phyloP scores from a whole-genome alignment of 2,888 invertebrate genomes.

The Camptogramma bilineatum region DNA sequence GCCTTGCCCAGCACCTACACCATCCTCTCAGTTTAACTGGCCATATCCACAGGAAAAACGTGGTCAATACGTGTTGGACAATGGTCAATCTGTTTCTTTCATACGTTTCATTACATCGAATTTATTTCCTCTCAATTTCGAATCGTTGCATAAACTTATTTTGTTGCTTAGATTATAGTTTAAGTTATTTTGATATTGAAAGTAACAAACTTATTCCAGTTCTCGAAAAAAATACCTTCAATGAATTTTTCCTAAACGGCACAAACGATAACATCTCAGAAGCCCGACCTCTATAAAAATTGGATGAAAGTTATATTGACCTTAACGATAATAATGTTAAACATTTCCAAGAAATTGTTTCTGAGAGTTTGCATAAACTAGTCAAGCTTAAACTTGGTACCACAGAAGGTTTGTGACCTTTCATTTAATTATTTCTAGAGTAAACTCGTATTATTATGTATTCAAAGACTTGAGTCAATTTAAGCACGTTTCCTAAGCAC shows the following conservation, averaged over 20 bases:
- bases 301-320: slow-evolving; percentile 22
- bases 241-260: slow-evolving; percentile 20
- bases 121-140: not conserved
- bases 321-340: slow-evolving; percentile 20
- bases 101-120: slow-evolving; percentile 4
- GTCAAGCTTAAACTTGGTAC: not conserved
- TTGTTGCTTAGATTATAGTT: not conserved
- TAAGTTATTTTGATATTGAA: not conserved
- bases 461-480: slow-evolving; percentile 20
- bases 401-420: no score
- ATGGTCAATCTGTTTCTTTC: no score
- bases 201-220: slow-evolving; percentile 4
- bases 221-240: slow-evolving; percentile 1
- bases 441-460: slow-evolving; percentile 9
- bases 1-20: no score
- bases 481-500: slow-evolving; percentile 16
- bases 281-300: slow-evolving; percentile 29
- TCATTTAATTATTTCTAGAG: not conserved
- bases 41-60: no score
- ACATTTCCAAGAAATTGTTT: slow-evolving; percentile 15
- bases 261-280: slow-evolving; percentile 26
- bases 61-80: no score
- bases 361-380: not conserved
- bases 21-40: no score
- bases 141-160: not conserved